Evolutionary conservation across 2,113 vertebrate species (phyloP).

Genomic region (Phylloscopus whistleri): DNA sequence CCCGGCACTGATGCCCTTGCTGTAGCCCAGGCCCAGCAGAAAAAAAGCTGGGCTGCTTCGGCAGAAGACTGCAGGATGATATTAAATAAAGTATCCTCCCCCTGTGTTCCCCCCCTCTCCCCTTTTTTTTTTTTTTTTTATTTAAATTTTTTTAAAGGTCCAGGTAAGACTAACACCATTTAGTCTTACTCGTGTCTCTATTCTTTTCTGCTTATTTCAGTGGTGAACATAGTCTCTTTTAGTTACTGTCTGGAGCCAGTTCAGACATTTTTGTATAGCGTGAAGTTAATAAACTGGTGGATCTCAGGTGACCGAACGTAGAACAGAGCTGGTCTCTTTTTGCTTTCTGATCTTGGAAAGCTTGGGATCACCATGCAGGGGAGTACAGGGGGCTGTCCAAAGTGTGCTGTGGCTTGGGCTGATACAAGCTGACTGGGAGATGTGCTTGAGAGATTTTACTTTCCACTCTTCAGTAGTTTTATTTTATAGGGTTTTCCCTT

Average conservation of each 20-base stretch:
- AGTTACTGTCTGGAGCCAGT: background rate
- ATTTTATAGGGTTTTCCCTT: background rate
- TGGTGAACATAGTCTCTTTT: background rate
- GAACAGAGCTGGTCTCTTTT: background rate
- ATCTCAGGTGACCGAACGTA: background rate
- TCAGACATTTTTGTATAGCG: background rate
- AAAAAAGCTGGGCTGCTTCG: rapidly evolving
- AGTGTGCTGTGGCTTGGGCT: rapidly evolving
- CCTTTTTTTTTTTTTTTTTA: too few relatives aligned
- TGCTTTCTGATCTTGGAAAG: background rate
- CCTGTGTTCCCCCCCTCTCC: too few relatives aligned
- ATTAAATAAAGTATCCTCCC: background rate
- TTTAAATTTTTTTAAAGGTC: background rate
- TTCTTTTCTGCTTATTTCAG: background rate
- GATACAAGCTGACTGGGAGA: background rate
- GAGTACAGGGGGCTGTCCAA: rapidly evolving
- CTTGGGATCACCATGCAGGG: background rate
- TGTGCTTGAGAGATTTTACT: background rate
- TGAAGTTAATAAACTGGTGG: background rate
- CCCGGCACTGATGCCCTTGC: rapidly evolving
- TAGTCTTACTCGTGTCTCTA: background rate
- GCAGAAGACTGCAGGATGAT: background rate
- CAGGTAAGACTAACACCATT: background rate
- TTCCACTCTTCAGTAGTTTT: background rate
- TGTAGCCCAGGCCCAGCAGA: background rate